These are phyloP conservation scores for Chesias legatella DNA, from an alignment of 2,888 invertebrate genomes.

Conservation along the genomic window DNA sequence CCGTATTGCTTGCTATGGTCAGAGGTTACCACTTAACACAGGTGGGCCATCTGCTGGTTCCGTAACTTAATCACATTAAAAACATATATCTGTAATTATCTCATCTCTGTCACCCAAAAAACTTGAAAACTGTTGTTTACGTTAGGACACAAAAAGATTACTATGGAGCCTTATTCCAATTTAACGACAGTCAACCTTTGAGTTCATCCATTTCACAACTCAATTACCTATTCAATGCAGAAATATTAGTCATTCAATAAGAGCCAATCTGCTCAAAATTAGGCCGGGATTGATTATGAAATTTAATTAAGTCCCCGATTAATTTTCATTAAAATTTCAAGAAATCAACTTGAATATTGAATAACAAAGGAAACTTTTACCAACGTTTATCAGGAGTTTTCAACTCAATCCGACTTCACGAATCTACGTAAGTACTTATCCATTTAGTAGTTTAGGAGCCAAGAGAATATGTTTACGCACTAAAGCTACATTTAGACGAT, in stretches of 20 bases:
- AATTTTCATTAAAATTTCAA: slow-evolving; percentile 17
- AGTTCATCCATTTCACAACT: no score
- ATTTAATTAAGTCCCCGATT: slow-evolving; percentile 19
- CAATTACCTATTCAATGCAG: slow-evolving; percentile 2
- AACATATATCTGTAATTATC: no score
- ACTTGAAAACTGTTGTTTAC: no score
- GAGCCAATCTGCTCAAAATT: slow-evolving; percentile 15
- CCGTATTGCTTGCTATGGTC: no score
- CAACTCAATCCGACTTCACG: slow-evolving; percentile 7
- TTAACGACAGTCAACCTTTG: no score
- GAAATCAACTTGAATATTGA: slow-evolving; percentile 13
- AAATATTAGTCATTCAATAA: slow-evolving; percentile 19
- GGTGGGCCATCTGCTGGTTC: no score
- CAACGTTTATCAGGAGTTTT: slow-evolving; percentile 15
- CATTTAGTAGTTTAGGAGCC: slow-evolving; percentile 2
- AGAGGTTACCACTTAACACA: no score
- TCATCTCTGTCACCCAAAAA: no score
- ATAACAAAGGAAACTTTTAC: slow-evolving; percentile 18
- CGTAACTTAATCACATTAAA: no score
- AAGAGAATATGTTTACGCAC: background rate
- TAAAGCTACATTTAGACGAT: no score
- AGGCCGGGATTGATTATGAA: slow-evolving; percentile 23
- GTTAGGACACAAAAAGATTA: no score
- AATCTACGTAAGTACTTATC: slow-evolving; percentile 1
- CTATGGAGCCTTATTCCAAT: no score